Evolutionary conservation across 2,888 invertebrate species (phyloP), one percentile per base, ranked within the genome.

Genomic region (Clivina fossor): DNA sequence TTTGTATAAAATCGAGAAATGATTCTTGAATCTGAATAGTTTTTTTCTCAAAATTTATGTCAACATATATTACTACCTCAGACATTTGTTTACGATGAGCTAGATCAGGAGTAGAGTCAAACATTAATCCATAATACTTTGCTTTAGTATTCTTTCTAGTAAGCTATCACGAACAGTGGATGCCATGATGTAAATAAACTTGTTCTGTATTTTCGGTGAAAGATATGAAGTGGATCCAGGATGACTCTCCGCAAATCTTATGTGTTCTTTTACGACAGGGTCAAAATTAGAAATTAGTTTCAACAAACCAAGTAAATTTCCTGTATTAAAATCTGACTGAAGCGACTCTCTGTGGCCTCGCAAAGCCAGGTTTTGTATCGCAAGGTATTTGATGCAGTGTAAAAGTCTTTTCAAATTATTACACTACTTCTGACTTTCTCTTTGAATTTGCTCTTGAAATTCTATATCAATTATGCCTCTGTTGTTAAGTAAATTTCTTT

Each of bases 61-160:
- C 44, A 3, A 58, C 54, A 38, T 48, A 54, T 33, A 41, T 16
- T 20, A 53, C 26, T 19, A 53, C 38, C 33, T 57, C 33, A 8
- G 53, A 47, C 37, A 53, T 44, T 53, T 57, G 57, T 19, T 57
- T 53, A 7, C 18, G 33, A 19, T 57, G 48, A 11, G 40, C 30
- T 13, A 8, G 18, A 46, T 53, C 53, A 32, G 57, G 57, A 30
- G 53, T 57, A 4, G 20, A 46, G 19, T 57, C 48, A 53, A 57
- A 46, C 19, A 32, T 16, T 9, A 46, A 19, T n/a, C 19, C 32
- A 15, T 7, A 41, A 11, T 24, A 24, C 41, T n/a, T n/a, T n/a
- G n/a, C n/a, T n/a, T n/a, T n/a, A n/a, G n/a, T n/a, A n/a, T n/a
- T n/a, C n/a, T n/a, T n/a, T n/a, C 13, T 20, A 41, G 7, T n/a